Conservation (phyloP, 2,888 invertebrate species). For the Onchidella celtica region DNA sequence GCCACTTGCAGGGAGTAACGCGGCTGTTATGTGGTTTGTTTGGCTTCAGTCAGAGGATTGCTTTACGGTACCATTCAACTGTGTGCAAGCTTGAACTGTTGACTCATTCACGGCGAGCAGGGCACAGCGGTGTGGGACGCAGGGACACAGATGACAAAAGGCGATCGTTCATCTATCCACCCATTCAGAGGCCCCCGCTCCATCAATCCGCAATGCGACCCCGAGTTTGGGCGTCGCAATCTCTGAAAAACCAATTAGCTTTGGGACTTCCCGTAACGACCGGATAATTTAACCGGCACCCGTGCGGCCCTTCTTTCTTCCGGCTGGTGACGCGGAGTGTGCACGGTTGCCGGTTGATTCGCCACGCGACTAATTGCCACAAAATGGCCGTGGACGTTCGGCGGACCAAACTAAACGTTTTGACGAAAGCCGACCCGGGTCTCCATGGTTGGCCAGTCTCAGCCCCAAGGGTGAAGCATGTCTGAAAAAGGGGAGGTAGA, state of each 20-base stretch:
- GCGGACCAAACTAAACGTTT: constrained; percentile 43
- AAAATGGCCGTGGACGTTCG: constrained; percentile 45
- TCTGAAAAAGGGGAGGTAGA: constrained; percentile 20
- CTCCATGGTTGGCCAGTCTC: constrained; percentile 27
- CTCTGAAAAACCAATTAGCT: constrained; percentile 52
- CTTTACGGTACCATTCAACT: no score
- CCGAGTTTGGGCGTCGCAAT: constrained; percentile 34
- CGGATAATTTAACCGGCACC: constrained; percentile 45
- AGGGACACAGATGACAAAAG: not conserved
- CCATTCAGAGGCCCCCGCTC: constrained; percentile 15
- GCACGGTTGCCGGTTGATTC: constrained; percentile 45
- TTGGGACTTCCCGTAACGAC: constrained; percentile 46
- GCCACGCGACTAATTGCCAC: constrained; percentile 50
- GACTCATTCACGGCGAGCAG: not conserved
- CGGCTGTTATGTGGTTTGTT: no score
- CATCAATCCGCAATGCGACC: constrained; percentile 37
- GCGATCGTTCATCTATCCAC: constrained; percentile 1
- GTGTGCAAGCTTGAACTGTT: not conserved
- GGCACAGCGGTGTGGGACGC: not conserved
- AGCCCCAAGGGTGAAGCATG: constrained; percentile 11
- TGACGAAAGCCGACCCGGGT: constrained; percentile 39
- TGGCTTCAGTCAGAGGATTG: no score
- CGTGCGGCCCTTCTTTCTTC: constrained; percentile 32
- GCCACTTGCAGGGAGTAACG: no score
- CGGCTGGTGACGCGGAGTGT: not conserved